Evolutionary conservation across 1,140 invertebrate genomes (phyloP), one percentile per base, ranked within the genome.

Genomic region (Papilio polyxenes): DNA sequence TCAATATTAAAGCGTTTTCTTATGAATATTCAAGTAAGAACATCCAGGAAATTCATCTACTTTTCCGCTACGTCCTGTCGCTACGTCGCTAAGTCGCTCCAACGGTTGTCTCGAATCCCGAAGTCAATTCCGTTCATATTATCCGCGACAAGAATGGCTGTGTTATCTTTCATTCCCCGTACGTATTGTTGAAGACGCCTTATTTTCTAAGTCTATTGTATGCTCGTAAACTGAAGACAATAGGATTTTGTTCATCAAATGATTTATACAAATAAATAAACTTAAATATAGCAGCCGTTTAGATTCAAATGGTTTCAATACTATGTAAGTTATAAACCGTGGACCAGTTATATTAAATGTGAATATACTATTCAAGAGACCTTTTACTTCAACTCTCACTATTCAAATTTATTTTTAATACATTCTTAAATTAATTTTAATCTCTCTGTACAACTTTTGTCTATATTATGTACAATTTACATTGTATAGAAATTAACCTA

Each of bases 141-240:
- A 65, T 65, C 62, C 62, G 23, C 62, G 62, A 65, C 62, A 65
- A 65, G 62, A 65, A 65, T 31, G 20, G 62, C 62, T 65, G n/a
- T 65, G 62, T 65, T 23, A 23, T 65, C 20, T 65, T 31, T 65
- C 62, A 65, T 65, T 31, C 62, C 9, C 62, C 62, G 62, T 72
- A 72, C 65, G 65, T 72, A 72, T 72, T 72, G 65, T 72, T 72
- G 65, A 37, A 72, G 65, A 72, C 31, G 65, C 65, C 65, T 72
- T 72, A 72, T 72, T 72, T 72, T 72, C 65, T 72, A 15, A 72
- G 65, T 72, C 65, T 37, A 72, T 72, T 72, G 65, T 72, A 72
- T 11, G 65, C 65, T 72, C 65, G 10, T 72, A 72, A 40, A 72
- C 65, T 15, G 5, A 37, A 72, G 65, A 72, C 65, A 72, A 72